Evolutionary conservation across 2,888 invertebrate species (phyloP).

Genomic region (Chaitophorus viminalis): DNA sequence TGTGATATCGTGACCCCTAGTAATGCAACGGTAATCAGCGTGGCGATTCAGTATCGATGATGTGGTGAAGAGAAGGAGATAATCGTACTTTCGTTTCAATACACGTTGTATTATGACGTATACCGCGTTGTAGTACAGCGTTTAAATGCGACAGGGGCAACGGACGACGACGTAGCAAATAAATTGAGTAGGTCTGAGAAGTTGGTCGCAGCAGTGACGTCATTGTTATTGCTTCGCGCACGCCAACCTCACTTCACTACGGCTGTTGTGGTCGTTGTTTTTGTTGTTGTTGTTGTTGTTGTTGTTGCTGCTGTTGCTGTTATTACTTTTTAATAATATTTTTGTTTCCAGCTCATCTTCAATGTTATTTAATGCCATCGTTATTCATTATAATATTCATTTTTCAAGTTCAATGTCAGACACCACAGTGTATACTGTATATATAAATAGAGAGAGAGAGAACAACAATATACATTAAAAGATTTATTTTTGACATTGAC

Average conservation of each 20-base stretch:
- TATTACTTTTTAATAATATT: background rate
- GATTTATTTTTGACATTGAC: slow-evolving; percentile 35
- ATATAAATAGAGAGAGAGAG: too few species aligned
- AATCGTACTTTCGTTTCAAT: slow-evolving; percentile 37
- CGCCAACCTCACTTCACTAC: slow-evolving; percentile 10
- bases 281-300: slow-evolving; percentile 4
- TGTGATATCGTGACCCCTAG: background rate
- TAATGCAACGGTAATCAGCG: background rate
- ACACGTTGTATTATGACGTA: slow-evolving; percentile 6
- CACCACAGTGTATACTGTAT: background rate
- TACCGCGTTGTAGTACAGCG: background rate
- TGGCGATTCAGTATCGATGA: background rate
- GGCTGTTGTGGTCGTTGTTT: background rate
- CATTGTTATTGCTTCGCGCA: slow-evolving; percentile 2
- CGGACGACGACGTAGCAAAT: slow-evolving; percentile 41
- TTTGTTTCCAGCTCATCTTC: background rate
- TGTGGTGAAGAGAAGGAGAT: background rate
- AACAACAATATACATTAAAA: background rate
- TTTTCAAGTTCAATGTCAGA: slow-evolving; percentile 58
- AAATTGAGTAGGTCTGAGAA: background rate
- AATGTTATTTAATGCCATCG: background rate
- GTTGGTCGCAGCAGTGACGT: slow-evolving; percentile 29
- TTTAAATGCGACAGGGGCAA: slow-evolving; percentile 15
- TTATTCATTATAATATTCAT: slow-evolving; percentile 1
- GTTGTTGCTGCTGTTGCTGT: background rate